These are phyloP conservation scores for Epizoanthus fatuus DNA, from an alignment of 92 coral and sea anemone species.

Conservation along the genomic window DNA sequence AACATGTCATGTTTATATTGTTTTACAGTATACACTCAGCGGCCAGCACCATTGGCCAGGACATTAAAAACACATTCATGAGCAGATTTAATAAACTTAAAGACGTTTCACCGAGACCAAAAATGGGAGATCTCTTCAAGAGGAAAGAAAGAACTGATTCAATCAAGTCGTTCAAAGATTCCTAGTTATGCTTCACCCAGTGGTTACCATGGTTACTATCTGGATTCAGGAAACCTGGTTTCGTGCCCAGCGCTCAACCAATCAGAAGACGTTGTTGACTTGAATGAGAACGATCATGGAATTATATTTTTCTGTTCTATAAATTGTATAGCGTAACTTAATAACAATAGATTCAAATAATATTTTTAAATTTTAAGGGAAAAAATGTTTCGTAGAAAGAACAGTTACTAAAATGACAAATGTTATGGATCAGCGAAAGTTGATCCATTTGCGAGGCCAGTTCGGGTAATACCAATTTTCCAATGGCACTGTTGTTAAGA, in stretches of 20 bases:
- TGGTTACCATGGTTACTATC: neutral
- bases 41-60: conserved; percentile 87
- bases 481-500: no score
- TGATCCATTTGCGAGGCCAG: no score
- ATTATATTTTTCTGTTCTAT: neutral
- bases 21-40: conserved; percentile 73
- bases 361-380: conserved; percentile 10
- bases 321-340: neutral
- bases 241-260: neutral
- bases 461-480: no score
- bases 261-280: no score
- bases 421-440: no score
- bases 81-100: conserved; percentile 94
- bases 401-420: neutral
- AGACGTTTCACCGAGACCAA: conserved; percentile 94
- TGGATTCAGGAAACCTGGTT: neutral
- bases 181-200: neutral
- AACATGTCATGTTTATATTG: neutral
- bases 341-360: conserved; percentile 8
- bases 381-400: conserved; percentile 7
- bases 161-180: conserved; percentile 54
- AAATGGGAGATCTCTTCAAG: conserved; percentile 95
- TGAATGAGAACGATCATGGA: neutral
- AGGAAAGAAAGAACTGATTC: conserved; percentile 87
- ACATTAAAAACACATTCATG: conserved; percentile 90